Evolutionary conservation across 2,797 vertebrate species (phyloP).

Genomic region (Eulemur albifrons): DNA sequence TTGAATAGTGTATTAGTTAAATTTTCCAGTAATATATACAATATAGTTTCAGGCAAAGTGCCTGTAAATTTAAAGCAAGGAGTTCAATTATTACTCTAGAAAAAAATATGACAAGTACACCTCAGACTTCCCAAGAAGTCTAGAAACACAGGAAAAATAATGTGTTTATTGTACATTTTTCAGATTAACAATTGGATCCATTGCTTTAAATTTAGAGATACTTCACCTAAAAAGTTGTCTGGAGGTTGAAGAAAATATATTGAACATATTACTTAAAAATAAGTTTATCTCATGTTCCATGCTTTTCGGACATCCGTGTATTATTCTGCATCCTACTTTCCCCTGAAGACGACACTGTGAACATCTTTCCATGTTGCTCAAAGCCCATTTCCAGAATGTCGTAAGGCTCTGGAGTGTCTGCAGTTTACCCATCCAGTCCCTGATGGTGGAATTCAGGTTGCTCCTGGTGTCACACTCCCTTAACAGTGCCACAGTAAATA

Average conservation of each 20-base stretch:
- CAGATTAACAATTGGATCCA: background rate
- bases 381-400: background rate
- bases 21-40: background rate
- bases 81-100: background rate
- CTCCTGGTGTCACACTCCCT: background rate
- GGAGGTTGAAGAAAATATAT: background rate
- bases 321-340: background rate
- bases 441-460: background rate
- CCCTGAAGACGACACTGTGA: background rate
- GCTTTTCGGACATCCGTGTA: background rate
- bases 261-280: background rate
- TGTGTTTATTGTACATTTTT: background rate
- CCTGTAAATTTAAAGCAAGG: background rate
- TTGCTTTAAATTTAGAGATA: background rate
- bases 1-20: background rate
- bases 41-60: background rate
- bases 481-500: background rate
- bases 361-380: background rate
- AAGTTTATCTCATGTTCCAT: rapidly evolving
- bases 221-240: background rate
- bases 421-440: background rate
- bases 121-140: background rate
- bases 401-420: no score
- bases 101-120: background rate
- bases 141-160: background rate